Evolutionary conservation across 23 tunicate species (phyloP), one percentile per base, ranked within the genome.

Genomic region (Ciona savignyi): DNA sequence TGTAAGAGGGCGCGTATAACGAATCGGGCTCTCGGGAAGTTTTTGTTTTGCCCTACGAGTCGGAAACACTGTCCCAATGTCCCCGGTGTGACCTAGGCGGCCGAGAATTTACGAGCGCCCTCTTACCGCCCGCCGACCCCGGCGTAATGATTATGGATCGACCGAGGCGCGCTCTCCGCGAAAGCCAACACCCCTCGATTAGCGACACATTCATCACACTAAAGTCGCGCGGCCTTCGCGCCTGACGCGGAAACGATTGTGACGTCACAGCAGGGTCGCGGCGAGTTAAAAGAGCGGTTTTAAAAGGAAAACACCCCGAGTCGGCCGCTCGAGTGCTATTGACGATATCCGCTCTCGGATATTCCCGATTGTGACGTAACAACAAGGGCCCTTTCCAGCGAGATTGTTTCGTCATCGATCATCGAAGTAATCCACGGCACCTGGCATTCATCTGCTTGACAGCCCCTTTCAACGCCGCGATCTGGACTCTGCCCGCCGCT

Each of bases 361-460:
- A n/a, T n/a, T n/a, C n/a, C n/a, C n/a, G n/a, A n/a, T n/a, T n/a
- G n/a, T n/a, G n/a, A 42, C 56, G 15, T 42, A 42, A 9, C 11
- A 42, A 6, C 15, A 15, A 42, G 56, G 56, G 56, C 15, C 11
- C 56, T 42, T 42, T 9, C 15, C 56, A 42, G 9, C 11, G 56
- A 6, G 56, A 42, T 42, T 42, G 56, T 42, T 42, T 6, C 56
- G 56, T 30, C 72, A 68, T 68, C 72, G 27, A 68, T 68, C 72
- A 68, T 21, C 72, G n/a, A 26, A 29, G 34, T 68, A 30, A 68
- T 29, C 72, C 35, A 6, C 3, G 4, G 72, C 72, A 68, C 72
- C 72, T 68, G 72, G 72, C 35, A 21, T 68, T 6, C n/a, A 23
- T 68, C 72, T 11, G 33, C 9, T 27, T 27, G 72, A 68, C 72